These are phyloP conservation scores for Myopa tessellatipennis DNA, from an alignment of 2,888 invertebrate genomes.

Conservation along the genomic window DNA sequence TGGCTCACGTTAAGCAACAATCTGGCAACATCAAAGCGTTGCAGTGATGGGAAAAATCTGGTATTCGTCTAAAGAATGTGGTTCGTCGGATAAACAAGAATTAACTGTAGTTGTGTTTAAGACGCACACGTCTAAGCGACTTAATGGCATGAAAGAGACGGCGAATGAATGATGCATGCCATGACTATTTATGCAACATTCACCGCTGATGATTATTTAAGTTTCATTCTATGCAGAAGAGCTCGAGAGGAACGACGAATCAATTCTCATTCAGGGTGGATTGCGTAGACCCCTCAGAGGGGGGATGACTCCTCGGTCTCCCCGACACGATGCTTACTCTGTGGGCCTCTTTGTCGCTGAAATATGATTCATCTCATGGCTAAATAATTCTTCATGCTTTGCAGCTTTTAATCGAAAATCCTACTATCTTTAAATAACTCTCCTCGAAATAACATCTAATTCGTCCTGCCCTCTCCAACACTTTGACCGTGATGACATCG, in stretches of 20 bases:
- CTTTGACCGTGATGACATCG: not conserved
- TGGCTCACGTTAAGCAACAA: constrained; percentile 23
- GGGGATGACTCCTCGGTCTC: not conserved
- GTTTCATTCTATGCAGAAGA: no score
- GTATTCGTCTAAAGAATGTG: constrained; percentile 15
- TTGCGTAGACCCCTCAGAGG: no score
- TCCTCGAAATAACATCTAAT: not conserved
- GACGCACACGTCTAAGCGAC: constrained; percentile 12
- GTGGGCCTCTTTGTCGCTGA: not conserved
- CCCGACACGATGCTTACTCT: not conserved
- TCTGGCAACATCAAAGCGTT: constrained; percentile 25
- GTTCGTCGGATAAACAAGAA: not conserved
- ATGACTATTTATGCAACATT: no score
- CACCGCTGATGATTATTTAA: no score
- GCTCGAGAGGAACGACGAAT: no score
- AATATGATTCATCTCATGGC: not conserved
- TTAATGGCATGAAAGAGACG: constrained; percentile 1
- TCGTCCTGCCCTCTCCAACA: not conserved
- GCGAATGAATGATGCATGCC: not conserved
- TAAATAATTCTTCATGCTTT: constrained; percentile 5
- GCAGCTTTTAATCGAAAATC: constrained; percentile 31
- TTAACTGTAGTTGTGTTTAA: constrained; percentile 2
- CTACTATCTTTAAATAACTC: constrained; percentile 27
- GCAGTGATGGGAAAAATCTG: constrained; percentile 24
- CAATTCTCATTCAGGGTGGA: no score